Evolutionary conservation across 2,888 invertebrate genomes (phyloP).

Genomic region (Temnothorax rugatulus): DNA sequence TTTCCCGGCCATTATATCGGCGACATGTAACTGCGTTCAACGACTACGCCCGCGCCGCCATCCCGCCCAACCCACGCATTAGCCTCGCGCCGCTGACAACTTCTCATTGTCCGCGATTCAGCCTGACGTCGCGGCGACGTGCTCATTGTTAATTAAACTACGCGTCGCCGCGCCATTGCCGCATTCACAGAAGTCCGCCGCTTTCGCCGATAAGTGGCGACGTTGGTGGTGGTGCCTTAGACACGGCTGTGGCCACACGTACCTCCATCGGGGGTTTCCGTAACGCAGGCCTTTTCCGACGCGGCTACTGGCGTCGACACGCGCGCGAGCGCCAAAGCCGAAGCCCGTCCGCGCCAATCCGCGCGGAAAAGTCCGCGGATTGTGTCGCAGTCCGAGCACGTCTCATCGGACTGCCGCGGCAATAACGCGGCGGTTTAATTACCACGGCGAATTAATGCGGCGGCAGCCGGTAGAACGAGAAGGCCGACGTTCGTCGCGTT

Average conservation of each 20-base stretch:
- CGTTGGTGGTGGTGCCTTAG: slow-evolving; percentile 52
- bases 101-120: slow-evolving; percentile 84
- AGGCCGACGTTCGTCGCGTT: slow-evolving; percentile 22
- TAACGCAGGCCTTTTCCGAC: slow-evolving; percentile 41
- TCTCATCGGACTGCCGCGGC: slow-evolving; percentile 78
- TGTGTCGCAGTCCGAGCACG: slow-evolving; percentile 65
- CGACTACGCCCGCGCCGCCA: slow-evolving; percentile 64
- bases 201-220: slow-evolving; percentile 69
- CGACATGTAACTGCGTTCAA: slow-evolving; percentile 68
- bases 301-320: slow-evolving; percentile 30
- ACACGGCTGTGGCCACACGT: slow-evolving; percentile 29
- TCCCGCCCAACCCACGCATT: slow-evolving; percentile 61
- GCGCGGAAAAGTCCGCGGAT: slow-evolving; percentile 67
- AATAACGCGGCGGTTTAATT: slow-evolving; percentile 83
- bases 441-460: slow-evolving; percentile 80
- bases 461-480: slow-evolving; percentile 24
- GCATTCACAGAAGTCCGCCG: slow-evolving; percentile 74
- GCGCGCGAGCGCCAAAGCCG: slow-evolving; percentile 1
- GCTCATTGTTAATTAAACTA: slow-evolving; percentile 84
- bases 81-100: slow-evolving; percentile 78
- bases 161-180: slow-evolving; percentile 80
- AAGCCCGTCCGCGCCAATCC: slow-evolving; percentile 48
- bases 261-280: slow-evolving; percentile 38
- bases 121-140: slow-evolving; percentile 78
- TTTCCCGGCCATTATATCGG: slow-evolving; percentile 71